These are phyloP conservation scores for Fundulus diaphanus DNA, from an alignment of 2,797 vertebrate genomes.

Conservation along the genomic window DNA sequence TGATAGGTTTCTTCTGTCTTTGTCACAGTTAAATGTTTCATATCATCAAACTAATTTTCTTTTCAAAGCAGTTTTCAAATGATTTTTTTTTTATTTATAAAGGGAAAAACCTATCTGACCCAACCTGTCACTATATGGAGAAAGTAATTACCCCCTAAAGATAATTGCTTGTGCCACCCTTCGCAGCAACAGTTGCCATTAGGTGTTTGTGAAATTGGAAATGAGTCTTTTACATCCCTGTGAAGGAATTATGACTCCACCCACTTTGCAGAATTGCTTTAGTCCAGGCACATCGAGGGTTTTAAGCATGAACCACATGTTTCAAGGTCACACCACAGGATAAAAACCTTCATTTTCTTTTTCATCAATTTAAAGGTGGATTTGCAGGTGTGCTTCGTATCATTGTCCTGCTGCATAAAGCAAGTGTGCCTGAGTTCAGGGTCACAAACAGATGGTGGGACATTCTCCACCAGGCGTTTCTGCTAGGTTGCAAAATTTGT, in stretches of 20 bases:
- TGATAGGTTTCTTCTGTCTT: background rate
- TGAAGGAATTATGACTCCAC: background rate
- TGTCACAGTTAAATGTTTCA: background rate
- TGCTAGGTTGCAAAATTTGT: background rate
- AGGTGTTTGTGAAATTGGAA: background rate
- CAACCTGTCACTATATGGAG: background rate
- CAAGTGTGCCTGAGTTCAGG: background rate
- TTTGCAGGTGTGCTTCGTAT: background rate
- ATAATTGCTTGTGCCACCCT: background rate
- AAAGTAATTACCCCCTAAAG: background rate
- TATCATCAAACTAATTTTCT: background rate
- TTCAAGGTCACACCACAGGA: background rate
- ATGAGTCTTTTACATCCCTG: background rate
- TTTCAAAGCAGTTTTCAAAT: background rate
- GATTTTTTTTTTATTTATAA: background rate
- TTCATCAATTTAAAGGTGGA: background rate
- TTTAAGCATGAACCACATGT: background rate
- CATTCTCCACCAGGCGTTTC: background rate
- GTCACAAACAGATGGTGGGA: background rate
- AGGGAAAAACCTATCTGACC: background rate
- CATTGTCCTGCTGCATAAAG: too few species aligned
- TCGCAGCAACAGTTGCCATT: background rate
- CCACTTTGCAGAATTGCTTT: background rate
- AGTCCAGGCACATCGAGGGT: background rate
- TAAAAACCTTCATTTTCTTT: background rate